Conservation (phyloP, 2,888 invertebrate species). For the Euzophera pinguis region DNA sequence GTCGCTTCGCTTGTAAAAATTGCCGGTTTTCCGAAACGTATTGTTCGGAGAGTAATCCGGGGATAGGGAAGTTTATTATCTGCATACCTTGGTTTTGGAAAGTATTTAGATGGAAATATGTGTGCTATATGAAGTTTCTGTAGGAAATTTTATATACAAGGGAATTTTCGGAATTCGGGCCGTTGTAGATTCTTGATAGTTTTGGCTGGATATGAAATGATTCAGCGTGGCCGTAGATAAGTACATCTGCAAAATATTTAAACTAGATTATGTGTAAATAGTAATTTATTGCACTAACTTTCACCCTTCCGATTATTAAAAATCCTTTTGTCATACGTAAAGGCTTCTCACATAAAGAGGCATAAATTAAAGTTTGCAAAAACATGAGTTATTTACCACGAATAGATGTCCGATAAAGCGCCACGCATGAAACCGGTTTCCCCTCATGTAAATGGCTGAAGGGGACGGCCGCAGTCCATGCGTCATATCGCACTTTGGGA, state of each 20-base stretch:
- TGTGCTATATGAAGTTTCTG: background rate
- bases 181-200: too few species aligned
- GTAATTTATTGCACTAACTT: too few species aligned
- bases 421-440: constrained; percentile 6
- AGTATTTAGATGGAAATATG: background rate
- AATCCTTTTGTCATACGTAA: too few species aligned
- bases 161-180: too few species aligned
- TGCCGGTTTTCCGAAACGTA: constrained; percentile 4
- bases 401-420: constrained; percentile 12
- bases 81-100: background rate
- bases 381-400: constrained; percentile 2
- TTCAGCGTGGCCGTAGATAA: too few species aligned
- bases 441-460: constrained; percentile 14
- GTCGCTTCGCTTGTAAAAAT: constrained; percentile 51
- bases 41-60: constrained; percentile 5
- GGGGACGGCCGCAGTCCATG: constrained; percentile 2
- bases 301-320: too few species aligned
- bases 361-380: background rate
- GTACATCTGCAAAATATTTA: too few species aligned
- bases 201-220: too few species aligned
- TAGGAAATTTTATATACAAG: background rate
- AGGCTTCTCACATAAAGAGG: background rate
- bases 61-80: constrained; percentile 1
- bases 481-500: constrained; percentile 8
- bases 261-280: too few species aligned